These are phyloP conservation scores for Leptopilina clavipes DNA, from an alignment of 1,140 invertebrate genomes.

Conservation along the genomic window DNA sequence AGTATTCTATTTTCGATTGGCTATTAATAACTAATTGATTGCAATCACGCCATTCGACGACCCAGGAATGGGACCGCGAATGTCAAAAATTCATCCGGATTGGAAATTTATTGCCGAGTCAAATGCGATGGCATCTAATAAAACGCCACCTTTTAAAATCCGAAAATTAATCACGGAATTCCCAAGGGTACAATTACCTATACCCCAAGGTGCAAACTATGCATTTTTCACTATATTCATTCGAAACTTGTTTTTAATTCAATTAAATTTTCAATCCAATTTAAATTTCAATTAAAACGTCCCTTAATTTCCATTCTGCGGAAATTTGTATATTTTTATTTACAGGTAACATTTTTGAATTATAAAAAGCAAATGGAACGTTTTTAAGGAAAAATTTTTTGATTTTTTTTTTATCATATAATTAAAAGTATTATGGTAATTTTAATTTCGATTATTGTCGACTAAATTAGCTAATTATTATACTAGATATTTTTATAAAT, in stretches of 20 bases:
- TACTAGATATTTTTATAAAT: no score
- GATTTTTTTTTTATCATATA: no score
- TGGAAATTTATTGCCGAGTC: slow-evolving; percentile 56
- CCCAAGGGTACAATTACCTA: background rate
- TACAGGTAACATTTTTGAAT: no score
- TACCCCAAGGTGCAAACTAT: background rate
- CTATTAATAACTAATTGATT: slow-evolving; percentile 72
- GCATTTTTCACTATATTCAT: background rate
- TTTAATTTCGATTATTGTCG: no score
- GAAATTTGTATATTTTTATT: background rate
- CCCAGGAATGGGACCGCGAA: slow-evolving; percentile 53
- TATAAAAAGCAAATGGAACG: no score
- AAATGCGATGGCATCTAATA: slow-evolving; percentile 31
- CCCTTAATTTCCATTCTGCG: no score
- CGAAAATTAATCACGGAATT: background rate
- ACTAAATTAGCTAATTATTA: no score
- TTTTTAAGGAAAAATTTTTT: no score
- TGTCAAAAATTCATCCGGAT: slow-evolving; percentile 36
- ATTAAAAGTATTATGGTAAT: no score
- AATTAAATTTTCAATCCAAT: no score
- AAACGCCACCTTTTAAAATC: background rate
- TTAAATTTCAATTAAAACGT: no score
- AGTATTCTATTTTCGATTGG: slow-evolving; percentile 53
- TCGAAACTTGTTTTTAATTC: background rate
- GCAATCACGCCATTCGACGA: slow-evolving; percentile 66